Evolutionary conservation across 30 jellyfish, hydroid and myxozoan species (phyloP), one percentile per base, ranked within the genome.

Genomic region (Hydractinia symbiolongicarpus): DNA sequence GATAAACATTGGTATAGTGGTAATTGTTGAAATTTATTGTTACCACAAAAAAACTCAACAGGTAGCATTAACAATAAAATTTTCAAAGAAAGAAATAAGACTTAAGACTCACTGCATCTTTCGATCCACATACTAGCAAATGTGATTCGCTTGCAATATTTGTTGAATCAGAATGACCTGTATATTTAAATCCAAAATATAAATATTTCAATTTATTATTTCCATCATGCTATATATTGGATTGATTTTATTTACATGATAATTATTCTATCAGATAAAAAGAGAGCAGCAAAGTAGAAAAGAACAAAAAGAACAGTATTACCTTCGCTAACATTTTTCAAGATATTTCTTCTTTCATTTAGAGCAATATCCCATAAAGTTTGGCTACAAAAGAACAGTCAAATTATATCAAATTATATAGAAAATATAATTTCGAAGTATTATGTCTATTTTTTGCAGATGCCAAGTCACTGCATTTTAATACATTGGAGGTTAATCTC

Each of bases 281-380:
- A 67, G 78, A 13, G 19, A 9, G 13, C 11, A 9, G 78, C 9
- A 72, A 13, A 9, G 9, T 72, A n/a, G 54, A 72, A 10, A 19
- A 9, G 2, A 16, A 16, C 50, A 10, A 72, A 51, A 73, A 54
- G 1, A 19, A 16, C 50, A 16, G n/a, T 73, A 15, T 1, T 73
- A 76, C 84, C 73, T 8, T 55, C 72, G 16, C 4, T 51, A 10
- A 51, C 79, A 50, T 7, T 57, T 54, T 77, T 76, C 50, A 73
- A 82, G 56, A 11, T 20, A 11, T 66, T 84, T 20, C 60, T 19
- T 53, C 93, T 64, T 64, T 84, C 83, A 52, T 77, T 83, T 56
- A 74, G 11, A 19, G 93, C 93, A 69, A 84, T 84, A 14, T 84
- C 93, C 93, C 93, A 84, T 21, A 84, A 66, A 1, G 85, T 74